Conservation (phyloP, 2,113 vertebrate genomes). For the Eulemur rufifrons region DNA sequence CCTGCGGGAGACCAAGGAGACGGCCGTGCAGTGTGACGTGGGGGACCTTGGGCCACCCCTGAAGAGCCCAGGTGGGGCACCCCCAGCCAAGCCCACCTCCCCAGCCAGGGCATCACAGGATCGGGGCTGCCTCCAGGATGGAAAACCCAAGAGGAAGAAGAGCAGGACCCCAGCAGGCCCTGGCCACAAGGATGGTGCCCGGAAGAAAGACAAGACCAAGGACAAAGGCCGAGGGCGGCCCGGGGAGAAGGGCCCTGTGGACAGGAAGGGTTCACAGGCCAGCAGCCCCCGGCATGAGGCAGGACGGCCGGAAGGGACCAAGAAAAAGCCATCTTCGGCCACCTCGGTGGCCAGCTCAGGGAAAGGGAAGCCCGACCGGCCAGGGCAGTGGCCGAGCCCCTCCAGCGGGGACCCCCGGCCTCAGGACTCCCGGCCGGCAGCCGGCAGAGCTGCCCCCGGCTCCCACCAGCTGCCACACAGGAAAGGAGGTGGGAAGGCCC, state of each 20-base stretch:
- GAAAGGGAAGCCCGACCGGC: slow-evolving; percentile 75
- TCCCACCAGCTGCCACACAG: slow-evolving; percentile 78
- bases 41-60: slow-evolving; percentile 68
- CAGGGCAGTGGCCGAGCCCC: neutral
- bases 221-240: slow-evolving; percentile 78
- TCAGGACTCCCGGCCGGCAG: slow-evolving; percentile 76
- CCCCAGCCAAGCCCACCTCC: slow-evolving; percentile 27
- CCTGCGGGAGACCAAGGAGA: slow-evolving; percentile 75
- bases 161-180: neutral
- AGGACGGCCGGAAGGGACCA: slow-evolving; percentile 73
- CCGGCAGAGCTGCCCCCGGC: slow-evolving; percentile 66
- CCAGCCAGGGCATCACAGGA: slow-evolving; percentile 45
- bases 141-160: slow-evolving; percentile 77
- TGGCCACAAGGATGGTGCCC: slow-evolving; percentile 59
- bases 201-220: slow-evolving; percentile 82
- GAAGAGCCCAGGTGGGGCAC: neutral
- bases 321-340: slow-evolving; percentile 64
- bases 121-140: slow-evolving; percentile 55
- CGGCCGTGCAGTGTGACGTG: slow-evolving; percentile 74
- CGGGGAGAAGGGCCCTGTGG: slow-evolving; percentile 76
- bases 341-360: slow-evolving; percentile 71
- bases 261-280: slow-evolving; percentile 57
- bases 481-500: slow-evolving; percentile 59
- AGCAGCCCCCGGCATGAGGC: slow-evolving; percentile 80
- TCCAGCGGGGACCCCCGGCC: slow-evolving; percentile 70